Conservation (phyloP, 2,888 invertebrate genomes). For the Catocala nupta region DNA sequence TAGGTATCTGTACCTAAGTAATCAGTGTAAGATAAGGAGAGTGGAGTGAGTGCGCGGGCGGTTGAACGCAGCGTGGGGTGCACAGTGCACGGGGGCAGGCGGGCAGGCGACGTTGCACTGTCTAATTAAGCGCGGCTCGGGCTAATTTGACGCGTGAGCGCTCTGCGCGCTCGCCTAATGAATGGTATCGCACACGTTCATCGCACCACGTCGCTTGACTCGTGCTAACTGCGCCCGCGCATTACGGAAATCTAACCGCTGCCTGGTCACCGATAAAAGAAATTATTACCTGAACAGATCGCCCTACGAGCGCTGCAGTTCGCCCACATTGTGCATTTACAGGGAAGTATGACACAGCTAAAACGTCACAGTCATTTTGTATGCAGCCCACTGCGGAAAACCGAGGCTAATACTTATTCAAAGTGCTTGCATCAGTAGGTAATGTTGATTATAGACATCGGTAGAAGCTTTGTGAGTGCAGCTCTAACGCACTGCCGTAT, state of each 20-base stretch:
- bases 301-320: slow-evolving; percentile 25
- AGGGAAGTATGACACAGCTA: slow-evolving; percentile 46
- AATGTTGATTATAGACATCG: slow-evolving; percentile 79
- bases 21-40: slow-evolving; percentile 17
- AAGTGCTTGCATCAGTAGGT: slow-evolving; percentile 71
- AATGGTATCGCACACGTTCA: slow-evolving; percentile 87
- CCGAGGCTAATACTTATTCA: slow-evolving; percentile 73
- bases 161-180: slow-evolving; percentile 78
- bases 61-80: slow-evolving; percentile 45
- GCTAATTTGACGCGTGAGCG: slow-evolving; percentile 85
- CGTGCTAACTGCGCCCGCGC: slow-evolving; percentile 66
- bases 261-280: slow-evolving; percentile 67
- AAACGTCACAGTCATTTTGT: slow-evolving; percentile 60
- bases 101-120: slow-evolving; percentile 59
- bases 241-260: slow-evolving; percentile 71
- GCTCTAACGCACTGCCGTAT: slow-evolving; percentile 65
- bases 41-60: slow-evolving; percentile 14
- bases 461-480: slow-evolving; percentile 65
- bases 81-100: slow-evolving; percentile 48
- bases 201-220: slow-evolving; percentile 74
- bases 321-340: slow-evolving; percentile 36
- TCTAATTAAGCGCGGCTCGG: slow-evolving; percentile 81
- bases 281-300: slow-evolving; percentile 57
- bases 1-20: not conserved
- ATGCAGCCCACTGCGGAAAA: slow-evolving; percentile 60